These are phyloP conservation scores for Neoarius graeffei DNA, from an alignment of 2,113 vertebrate genomes.

Conservation along the genomic window DNA sequence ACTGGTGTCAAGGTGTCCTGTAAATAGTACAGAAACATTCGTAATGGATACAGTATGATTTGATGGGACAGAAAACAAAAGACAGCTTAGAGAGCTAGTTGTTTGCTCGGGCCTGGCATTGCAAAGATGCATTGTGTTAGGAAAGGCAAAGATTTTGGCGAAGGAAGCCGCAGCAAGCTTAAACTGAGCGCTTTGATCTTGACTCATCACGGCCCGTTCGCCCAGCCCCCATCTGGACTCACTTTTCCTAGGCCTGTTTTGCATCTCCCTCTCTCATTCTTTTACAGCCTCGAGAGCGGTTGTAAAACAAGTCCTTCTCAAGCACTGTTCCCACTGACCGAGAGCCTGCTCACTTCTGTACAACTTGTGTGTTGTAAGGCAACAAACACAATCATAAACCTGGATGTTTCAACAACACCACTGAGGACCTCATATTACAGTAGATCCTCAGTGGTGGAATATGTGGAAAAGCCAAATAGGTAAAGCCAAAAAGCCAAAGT, in stretches of 20 bases:
- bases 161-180: conserved; percentile 20
- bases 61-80: not conserved
- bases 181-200: conserved; percentile 52
- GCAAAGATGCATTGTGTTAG: conserved; percentile 27
- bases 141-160: conserved; percentile 19
- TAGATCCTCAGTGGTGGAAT: not conserved
- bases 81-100: not conserved
- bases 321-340: conserved; percentile 45
- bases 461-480: not conserved
- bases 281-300: conserved; percentile 55
- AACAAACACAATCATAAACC: conserved; percentile 30
- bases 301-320: conserved; percentile 58
- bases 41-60: conserved; percentile 2
- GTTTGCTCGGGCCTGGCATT: not conserved
- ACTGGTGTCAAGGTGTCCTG: conserved; percentile 14
- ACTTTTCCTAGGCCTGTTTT: conserved; percentile 58
- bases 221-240: conserved; percentile 54
- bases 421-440: not conserved
- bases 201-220: conserved; percentile 47
- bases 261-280: conserved; percentile 52
- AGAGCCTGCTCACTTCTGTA: conserved; percentile 12
- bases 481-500: not conserved
- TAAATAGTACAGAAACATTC: not conserved
- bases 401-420: not conserved
- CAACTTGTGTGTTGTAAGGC: conserved; percentile 4